A percentile compares a stretch with the other conserved stretches of the same genome.
phyloP scores from a whole-genome alignment of 2,113 vertebrate genomes.

The Lates calcarifer region DNA sequence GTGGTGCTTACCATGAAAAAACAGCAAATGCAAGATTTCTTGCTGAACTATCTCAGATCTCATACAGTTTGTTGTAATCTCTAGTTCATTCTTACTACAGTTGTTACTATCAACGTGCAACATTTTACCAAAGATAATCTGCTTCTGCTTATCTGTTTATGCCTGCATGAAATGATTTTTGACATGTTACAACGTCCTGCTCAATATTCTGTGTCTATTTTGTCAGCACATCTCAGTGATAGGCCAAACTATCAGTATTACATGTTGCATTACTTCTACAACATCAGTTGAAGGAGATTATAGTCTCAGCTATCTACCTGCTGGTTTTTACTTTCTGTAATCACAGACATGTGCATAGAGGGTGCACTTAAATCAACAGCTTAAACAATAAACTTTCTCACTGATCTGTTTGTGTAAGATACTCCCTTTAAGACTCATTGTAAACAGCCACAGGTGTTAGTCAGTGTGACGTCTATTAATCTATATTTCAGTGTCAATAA shows the following conservation, averaged over 20 bases:
- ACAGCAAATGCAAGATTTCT: conserved; percentile 9
- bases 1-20: neutral
- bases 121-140: conserved; percentile 21
- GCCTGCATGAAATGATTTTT: conserved; percentile 26
- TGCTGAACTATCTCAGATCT: conserved; percentile 8
- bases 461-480: neutral
- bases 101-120: conserved; percentile 2
- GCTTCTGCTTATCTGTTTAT: conserved; percentile 17
- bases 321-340: neutral
- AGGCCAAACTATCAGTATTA: neutral
- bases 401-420: neutral
- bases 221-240: conserved; percentile 4
- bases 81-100: neutral
- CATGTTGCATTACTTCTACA: neutral
- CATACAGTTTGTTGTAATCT: conserved; percentile 8
- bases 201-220: neutral
- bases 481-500: neutral
- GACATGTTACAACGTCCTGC: neutral
- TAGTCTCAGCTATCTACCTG: neutral
- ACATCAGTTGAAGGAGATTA: neutral
- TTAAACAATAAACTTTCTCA: neutral
- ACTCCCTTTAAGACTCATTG: neutral
- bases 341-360: neutral
- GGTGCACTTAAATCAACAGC: conserved; percentile 6
- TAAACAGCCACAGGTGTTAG: neutral